Evolutionary conservation across 2,888 invertebrate species (phyloP), one percentile per base, ranked within the genome.

Genomic region (Drosophila fungiperda): DNA sequence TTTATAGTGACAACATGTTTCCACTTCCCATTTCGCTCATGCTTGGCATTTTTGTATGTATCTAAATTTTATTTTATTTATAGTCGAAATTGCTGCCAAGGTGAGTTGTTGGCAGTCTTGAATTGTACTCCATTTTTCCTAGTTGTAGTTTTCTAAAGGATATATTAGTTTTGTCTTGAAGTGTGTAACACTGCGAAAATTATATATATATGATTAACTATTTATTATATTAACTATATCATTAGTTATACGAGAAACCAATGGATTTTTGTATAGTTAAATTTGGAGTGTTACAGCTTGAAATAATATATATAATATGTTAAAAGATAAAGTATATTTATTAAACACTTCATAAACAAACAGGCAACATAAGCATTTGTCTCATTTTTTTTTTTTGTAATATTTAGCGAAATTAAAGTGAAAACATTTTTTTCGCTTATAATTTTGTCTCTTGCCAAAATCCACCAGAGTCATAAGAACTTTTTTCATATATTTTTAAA

Each of bases 401-500:
- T 11, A 17, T 11, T 17, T 23, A 23, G 29, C 17, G 17, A 17
- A 58, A 32, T 17, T 33, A n/a, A 42, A 60, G 20, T 29, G 17
- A 55, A 68, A 40, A 20, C 12, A 3, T 49, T 35, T 54, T 33
- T 4, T 38, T 17, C 33, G 29, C 42, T 66, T 29, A 17, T n/a
- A 33, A 32, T n/a, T 32, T 23, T 23, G 15, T 17, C 23, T 53
- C 4, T 23, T 38, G 52, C 17, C 11, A 5, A 66, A 45, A 50
- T 5, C n/a, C 29, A 32, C 3, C 38, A 9, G 53, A 35, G 35
- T 42, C 29, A 3, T 42, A 33, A 7, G n/a, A 9, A 17, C 11
- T 6, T 55, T 40, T 59, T 36, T 20, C 26, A 32, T 45, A 20
- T 23, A 26, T 58, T 60, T 42, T 29, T 49, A 69, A 75, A 54